phyloP scores from a whole-genome alignment of 2,888 invertebrate genomes.

The Eubasilissa splendida region DNA sequence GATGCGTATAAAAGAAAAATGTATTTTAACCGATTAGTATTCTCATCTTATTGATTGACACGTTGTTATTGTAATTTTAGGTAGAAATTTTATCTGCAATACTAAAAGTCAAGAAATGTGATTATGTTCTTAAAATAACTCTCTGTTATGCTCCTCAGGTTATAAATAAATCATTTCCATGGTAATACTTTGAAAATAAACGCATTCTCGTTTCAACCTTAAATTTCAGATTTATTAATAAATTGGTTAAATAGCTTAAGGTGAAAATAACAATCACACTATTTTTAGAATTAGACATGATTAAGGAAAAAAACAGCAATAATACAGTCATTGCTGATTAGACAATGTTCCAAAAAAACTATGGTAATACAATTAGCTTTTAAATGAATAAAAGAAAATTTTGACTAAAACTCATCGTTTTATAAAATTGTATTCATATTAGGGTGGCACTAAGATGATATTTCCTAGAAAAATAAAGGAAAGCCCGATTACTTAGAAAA shows the following conservation, averaged over 20 bases:
- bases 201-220: not conserved
- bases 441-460: constrained; percentile 24
- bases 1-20: constrained; percentile 40
- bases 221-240: not conserved
- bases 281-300: not conserved
- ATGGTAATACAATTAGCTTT: not conserved
- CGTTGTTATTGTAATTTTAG: constrained; percentile 13
- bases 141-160: not conserved
- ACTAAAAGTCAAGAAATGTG: constrained; percentile 1
- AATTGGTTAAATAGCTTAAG: not conserved
- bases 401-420: not conserved
- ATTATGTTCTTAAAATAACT: not conserved
- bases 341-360: constrained; percentile 1
- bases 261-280: not conserved
- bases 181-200: constrained; percentile 16
- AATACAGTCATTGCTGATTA: not conserved
- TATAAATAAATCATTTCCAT: constrained; percentile 6
- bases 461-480: constrained; percentile 36
- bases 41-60: constrained; percentile 50
- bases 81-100: not conserved
- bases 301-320: not conserved
- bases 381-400: not conserved
- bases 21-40: constrained; percentile 51
- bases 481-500: constrained; percentile 51
- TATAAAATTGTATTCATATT: not conserved